Evolutionary conservation across 2,113 vertebrate species (phyloP).

Genomic region (Ammodytes marinus): DNA sequence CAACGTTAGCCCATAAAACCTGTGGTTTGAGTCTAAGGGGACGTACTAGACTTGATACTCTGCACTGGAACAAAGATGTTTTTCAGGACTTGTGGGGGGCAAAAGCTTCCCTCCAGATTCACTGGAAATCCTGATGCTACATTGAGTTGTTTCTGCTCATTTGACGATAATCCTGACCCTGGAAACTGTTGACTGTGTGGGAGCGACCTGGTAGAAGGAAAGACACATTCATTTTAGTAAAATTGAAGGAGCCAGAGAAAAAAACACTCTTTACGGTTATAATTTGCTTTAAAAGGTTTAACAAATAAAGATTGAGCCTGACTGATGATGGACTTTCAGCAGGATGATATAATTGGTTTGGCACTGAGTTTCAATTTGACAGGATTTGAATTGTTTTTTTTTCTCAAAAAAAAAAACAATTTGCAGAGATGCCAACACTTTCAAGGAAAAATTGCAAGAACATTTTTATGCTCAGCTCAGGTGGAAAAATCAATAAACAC

Average conservation of each 20-base stretch:
- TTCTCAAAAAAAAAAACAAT: too few relatives aligned
- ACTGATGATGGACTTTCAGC: too few relatives aligned
- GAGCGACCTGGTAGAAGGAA: constrained; percentile 43
- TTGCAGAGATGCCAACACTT: too few relatives aligned
- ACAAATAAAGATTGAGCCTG: too few relatives aligned
- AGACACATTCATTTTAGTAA: neutral
- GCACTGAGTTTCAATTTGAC: too few relatives aligned
- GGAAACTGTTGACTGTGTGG: constrained; percentile 44
- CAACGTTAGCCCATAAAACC: neutral
- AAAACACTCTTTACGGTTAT: neutral
- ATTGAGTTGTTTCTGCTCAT: constrained; percentile 35
- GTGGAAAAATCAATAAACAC: too few relatives aligned
- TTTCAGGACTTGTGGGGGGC: constrained; percentile 73
- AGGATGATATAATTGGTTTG: too few relatives aligned
- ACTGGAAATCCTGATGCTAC: neutral
- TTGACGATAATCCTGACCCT: constrained; percentile 9
- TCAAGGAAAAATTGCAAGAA: too few relatives aligned
- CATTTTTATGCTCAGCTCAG: too few relatives aligned
- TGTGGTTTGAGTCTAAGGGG: neutral
- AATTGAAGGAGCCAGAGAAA: neutral
- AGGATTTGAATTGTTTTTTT: too few relatives aligned
- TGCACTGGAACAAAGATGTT: constrained; percentile 87
- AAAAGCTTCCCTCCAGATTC: constrained; percentile 21
- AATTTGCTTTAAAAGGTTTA: neutral
- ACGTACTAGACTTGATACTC: constrained; percentile 88